These are phyloP conservation scores for Nephrocerus scutellatus DNA, from an alignment of 2,888 invertebrate genomes.

Conservation along the genomic window DNA sequence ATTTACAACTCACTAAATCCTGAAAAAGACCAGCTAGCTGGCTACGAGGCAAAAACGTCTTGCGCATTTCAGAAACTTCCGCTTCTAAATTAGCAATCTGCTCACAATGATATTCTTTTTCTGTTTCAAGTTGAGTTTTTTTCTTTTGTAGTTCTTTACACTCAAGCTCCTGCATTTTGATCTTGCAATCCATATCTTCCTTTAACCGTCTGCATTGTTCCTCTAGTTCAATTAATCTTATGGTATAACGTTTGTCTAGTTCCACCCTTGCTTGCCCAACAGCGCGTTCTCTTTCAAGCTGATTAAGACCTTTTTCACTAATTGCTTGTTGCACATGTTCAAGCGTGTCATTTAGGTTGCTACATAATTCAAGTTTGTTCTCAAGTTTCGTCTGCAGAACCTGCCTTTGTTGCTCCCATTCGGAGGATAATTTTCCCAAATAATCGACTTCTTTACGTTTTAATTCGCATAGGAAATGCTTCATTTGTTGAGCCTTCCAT, in stretches of 20 bases:
- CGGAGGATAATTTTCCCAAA: constrained; percentile 50
- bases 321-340: constrained; percentile 34
- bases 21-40: constrained; percentile 60
- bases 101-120: constrained; percentile 17
- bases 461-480: constrained; percentile 56
- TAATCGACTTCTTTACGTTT: constrained; percentile 55
- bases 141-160: too few relatives aligned
- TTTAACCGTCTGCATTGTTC: constrained; percentile 55
- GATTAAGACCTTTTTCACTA: constrained; percentile 12
- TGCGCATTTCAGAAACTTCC: constrained; percentile 44
- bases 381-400: constrained; percentile 54
- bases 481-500: constrained; percentile 66
- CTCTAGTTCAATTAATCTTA: constrained; percentile 54
- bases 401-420: constrained; percentile 53
- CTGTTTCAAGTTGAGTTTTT: constrained; percentile 13
- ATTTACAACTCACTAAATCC: constrained; percentile 60
- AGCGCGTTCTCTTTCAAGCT: constrained; percentile 24
- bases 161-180: constrained; percentile 43
- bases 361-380: constrained; percentile 56
- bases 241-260: constrained; percentile 54
- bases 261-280: constrained; percentile 54
- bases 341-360: constrained; percentile 54
- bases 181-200: constrained; percentile 53
- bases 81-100: constrained; percentile 19
- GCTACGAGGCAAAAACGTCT: constrained; percentile 57